phyloP scores from a whole-genome alignment of 2,888 invertebrate genomes.

The Rhorus exstirpatorius region DNA sequence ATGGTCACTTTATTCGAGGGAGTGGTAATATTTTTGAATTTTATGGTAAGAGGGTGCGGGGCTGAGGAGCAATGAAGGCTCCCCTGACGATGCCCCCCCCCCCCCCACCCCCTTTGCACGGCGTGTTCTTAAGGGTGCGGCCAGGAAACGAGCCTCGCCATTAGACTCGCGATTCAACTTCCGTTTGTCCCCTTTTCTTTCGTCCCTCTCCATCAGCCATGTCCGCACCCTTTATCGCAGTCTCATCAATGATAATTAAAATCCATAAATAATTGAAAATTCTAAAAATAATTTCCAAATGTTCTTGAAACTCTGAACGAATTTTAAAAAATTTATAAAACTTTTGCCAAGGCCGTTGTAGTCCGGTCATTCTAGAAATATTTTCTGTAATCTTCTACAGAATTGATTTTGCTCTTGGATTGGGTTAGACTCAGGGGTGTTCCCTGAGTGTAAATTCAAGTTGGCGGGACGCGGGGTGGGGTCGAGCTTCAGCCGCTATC shows the following conservation, averaged over 20 bases:
- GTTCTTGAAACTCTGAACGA: no score
- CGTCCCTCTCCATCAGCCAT: constrained; percentile 47
- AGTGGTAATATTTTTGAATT: constrained; percentile 60
- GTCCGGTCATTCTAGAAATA: no score
- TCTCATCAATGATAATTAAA: constrained; percentile 82
- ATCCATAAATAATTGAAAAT: no score
- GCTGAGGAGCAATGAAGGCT: constrained; percentile 10
- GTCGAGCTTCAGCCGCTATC: no score
- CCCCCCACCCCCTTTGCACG: constrained; percentile 27
- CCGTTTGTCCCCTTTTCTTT: constrained; percentile 59
- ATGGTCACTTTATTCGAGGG: constrained; percentile 47
- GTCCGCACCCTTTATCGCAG: constrained; percentile 63
- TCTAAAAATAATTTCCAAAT: no score
- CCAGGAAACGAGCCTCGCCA: constrained; percentile 82
- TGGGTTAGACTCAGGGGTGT: no score
- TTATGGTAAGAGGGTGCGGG: constrained; percentile 37
- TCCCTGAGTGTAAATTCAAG: no score
- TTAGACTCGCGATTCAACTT: constrained; percentile 80
- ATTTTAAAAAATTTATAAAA: no score
- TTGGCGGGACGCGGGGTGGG: no score
- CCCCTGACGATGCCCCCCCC: constrained; percentile 43
- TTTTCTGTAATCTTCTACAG: no score
- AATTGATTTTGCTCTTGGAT: no score
- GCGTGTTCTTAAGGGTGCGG: constrained; percentile 79
- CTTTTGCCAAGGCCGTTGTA: no score